phyloP scores from a whole-genome alignment of 2,113 vertebrate species.

The Charina bottae region DNA sequence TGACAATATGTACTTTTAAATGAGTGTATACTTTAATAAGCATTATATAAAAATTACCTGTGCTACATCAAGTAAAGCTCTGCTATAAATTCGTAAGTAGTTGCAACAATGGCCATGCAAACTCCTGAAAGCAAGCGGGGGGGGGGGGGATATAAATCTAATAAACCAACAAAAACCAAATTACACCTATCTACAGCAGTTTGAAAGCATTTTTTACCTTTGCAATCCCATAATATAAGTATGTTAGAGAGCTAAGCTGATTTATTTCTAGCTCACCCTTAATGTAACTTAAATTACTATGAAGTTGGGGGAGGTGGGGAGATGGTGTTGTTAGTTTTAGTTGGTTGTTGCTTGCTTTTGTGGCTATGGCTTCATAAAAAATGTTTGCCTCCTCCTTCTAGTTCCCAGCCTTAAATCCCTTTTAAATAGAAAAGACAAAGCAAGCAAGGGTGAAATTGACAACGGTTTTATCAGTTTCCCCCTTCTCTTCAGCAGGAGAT shows the following conservation, averaged over 20 bases:
- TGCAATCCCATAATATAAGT: not conserved
- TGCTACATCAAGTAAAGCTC: conserved; percentile 63
- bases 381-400: not conserved
- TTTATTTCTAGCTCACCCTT: not conserved
- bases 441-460: not conserved
- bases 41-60: conserved; percentile 62
- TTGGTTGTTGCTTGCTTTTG: not conserved
- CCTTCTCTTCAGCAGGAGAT: not conserved
- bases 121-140: not conserved
- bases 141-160: not conserved
- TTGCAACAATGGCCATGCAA: conserved; percentile 51
- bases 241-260: not conserved
- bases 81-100: conserved; percentile 59
- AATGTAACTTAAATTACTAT: not conserved
- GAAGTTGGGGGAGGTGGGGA: not conserved
- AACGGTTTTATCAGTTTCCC: not conserved
- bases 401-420: not conserved
- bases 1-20: conserved; percentile 63
- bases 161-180: not conserved
- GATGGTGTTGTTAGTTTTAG: not conserved
- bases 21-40: conserved; percentile 62
- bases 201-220: not conserved
- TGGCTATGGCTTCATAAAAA: not conserved
- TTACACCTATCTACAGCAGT: not conserved
- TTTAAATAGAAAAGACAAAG: not conserved